Base-by-base conservation (phyloP, 2,888 invertebrate species). In the Ectemnius lituratus region DNA sequence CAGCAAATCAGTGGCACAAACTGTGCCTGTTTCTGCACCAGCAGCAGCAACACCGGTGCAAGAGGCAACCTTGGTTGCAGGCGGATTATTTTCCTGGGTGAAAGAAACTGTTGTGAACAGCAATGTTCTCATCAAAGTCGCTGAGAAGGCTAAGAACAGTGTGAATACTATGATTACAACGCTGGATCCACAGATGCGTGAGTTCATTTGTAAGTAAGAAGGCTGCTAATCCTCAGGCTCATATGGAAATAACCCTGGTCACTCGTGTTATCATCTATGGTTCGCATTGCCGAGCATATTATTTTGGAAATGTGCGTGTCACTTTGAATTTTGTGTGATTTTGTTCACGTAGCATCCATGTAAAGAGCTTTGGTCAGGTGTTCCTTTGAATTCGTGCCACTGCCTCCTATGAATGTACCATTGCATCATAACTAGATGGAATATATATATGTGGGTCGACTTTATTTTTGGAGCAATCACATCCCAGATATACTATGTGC, bases 161-260 rank as follows among this genome's bases (percentile, higher is more conserved):
- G 95, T 97, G 0, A 96, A 97, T 88, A 94, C 95, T 0, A 95
- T 97, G 93, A 96, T 97, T 67, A 97, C 96, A 11, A 97, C 97
- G 8, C 91, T 97, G 27, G 97, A 97, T 90, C 97, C 97, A 16
- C 97, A 97, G 90, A 97, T 97, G 97, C 95, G 94, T 88, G 96
- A 97, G 91, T 95, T 96, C 86, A 94, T 97, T 80, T 94, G 97
- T 97, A 92, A 93, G 94, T 93, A 84, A 66, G 60, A 71, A 63
- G 62, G 47, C 23, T 62, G 72, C 59, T 70, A 69, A 77, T 65
- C 45, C 69, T 66, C 58, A 56, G 62, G 58, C 60, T 62, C 52
- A 45, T 61, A 57, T 76, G 74, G 70, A 69, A 49, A n/a, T 45
- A 18, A 37, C 63, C 20, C 45, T 56, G n/a, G 37, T 23, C 20